phyloP scores from a whole-genome alignment of 2,888 invertebrate genomes.

The Eupithecia exiguata region DNA sequence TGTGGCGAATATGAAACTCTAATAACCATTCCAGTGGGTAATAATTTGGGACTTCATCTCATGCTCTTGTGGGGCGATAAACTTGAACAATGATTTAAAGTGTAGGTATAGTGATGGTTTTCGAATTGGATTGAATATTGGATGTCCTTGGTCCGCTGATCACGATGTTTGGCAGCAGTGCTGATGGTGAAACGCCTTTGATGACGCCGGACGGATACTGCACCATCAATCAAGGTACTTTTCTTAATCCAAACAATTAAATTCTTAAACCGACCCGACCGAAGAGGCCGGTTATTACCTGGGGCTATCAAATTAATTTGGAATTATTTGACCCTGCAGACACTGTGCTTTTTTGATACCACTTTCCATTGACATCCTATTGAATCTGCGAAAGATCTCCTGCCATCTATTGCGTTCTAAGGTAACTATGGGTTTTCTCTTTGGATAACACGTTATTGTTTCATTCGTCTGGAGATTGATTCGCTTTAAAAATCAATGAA shows the following conservation, averaged over 20 bases:
- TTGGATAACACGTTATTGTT: not conserved
- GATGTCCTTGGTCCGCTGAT: not conserved
- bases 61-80: not conserved
- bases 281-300: not conserved
- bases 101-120: not conserved
- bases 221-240: constrained; percentile 75
- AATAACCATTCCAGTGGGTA: not conserved
- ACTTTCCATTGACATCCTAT: not conserved
- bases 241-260: not conserved
- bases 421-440: not conserved
- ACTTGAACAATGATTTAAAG: not conserved
- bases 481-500: too few species aligned
- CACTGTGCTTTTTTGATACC: not conserved
- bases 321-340: not conserved
- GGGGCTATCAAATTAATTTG: not conserved
- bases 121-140: not conserved
- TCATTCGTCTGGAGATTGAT: not conserved
- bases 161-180: constrained; percentile 67
- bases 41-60: not conserved
- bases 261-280: not conserved
- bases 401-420: not conserved
- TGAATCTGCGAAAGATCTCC: not conserved
- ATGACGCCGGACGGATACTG: constrained; percentile 80
- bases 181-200: constrained; percentile 74
- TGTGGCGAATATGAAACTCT: not conserved